Evolutionary conservation across 2,797 vertebrate genomes (phyloP).

Genomic region (Sebastes minor): DNA sequence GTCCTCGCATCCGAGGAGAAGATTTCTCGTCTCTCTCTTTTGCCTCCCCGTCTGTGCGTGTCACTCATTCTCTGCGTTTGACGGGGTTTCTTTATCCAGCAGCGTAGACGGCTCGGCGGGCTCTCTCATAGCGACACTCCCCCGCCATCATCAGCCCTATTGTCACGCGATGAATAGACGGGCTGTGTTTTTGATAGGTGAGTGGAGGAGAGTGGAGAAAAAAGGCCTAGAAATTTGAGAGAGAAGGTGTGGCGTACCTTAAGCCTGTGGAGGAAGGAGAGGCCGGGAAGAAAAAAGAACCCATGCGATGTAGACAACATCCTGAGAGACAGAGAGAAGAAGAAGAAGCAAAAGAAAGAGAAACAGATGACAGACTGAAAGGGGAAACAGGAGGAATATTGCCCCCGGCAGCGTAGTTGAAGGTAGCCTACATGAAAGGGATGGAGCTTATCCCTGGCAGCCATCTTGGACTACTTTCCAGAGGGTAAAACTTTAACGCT

Average conservation of each 20-base stretch:
- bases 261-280: not conserved
- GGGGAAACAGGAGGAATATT: conserved; percentile 1
- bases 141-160: conserved; percentile 45
- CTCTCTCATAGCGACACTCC: conserved; percentile 41
- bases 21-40: not conserved
- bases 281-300: not conserved
- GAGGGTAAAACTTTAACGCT: conserved; percentile 16
- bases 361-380: conserved; percentile 1
- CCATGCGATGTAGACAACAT: not conserved
- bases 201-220: not conserved
- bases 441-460: conserved; percentile 21
- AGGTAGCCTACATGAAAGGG: conserved; percentile 51
- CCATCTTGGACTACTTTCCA: conserved; percentile 46
- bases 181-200: conserved; percentile 37
- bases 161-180: conserved; percentile 52
- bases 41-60: not conserved
- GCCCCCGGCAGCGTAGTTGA: conserved; percentile 30
- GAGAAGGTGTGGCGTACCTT: conserved; percentile 3
- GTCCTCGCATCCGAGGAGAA: not conserved
- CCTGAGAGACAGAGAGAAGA: not conserved
- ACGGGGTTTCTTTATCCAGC: conserved; percentile 45
- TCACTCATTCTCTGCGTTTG: not conserved
- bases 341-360: not conserved
- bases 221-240: conserved; percentile 3
- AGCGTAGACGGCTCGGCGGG: conserved; percentile 20